These are phyloP conservation scores for Lissonota sp. DNA, from an alignment of 2,888 invertebrate species.

Conservation along the genomic window DNA sequence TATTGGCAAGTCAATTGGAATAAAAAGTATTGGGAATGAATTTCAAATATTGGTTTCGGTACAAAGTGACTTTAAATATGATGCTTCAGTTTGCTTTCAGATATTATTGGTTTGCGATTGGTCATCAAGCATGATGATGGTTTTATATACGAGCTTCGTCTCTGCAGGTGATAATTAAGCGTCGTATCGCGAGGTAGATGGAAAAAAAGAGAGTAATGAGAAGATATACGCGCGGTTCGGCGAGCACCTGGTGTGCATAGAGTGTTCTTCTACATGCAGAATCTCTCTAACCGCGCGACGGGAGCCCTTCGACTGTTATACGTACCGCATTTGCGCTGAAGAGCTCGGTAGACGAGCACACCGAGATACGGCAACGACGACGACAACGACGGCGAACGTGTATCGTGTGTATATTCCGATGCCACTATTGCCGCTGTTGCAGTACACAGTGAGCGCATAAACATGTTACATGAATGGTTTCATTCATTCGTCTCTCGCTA, in stretches of 20 bases:
- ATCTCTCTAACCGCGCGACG: slow-evolving; percentile 54
- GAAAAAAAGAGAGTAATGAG: slow-evolving; percentile 15
- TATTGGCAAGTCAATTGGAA: too few species aligned
- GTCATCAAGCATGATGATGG: slow-evolving; percentile 24
- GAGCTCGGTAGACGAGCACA: slow-evolving; percentile 34
- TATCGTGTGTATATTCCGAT: slow-evolving; percentile 44
- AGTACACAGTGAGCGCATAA: slow-evolving; percentile 71
- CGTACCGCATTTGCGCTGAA: slow-evolving; percentile 46
- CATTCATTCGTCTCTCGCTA: slow-evolving; percentile 71
- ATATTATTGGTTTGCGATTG: slow-evolving; percentile 12
- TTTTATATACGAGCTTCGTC: slow-evolving; percentile 44
- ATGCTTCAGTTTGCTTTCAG: background rate
- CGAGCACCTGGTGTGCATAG: slow-evolving; percentile 44
- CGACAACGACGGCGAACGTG: slow-evolving; percentile 30
- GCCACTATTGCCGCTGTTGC: slow-evolving; percentile 50
- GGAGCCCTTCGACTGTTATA: slow-evolving; percentile 46
- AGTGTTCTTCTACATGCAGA: slow-evolving; percentile 38
- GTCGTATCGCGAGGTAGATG: slow-evolving; percentile 38
- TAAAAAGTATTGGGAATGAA: too few species aligned
- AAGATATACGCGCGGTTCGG: slow-evolving; percentile 14
- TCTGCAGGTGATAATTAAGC: slow-evolving; percentile 57
- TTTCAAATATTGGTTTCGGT: too few species aligned
- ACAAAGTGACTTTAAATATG: too few species aligned
- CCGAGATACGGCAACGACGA: slow-evolving; percentile 41
- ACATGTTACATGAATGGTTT: slow-evolving; percentile 75